Evolutionary conservation across 53 echinoderm and acorn worm genomes (phyloP).

Genomic region (Arbacia lixula): DNA sequence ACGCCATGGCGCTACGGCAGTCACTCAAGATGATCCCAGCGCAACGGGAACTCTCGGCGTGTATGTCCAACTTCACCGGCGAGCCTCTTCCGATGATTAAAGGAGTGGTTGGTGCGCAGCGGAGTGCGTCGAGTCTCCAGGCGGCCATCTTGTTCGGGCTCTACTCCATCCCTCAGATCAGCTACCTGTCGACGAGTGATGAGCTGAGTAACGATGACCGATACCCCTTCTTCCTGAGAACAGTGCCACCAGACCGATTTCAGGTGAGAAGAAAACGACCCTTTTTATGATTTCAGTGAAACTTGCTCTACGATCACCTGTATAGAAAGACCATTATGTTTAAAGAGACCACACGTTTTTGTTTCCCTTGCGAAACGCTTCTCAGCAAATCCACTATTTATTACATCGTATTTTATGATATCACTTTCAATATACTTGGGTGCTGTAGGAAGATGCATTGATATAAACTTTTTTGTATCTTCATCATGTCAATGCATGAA

Average conservation of each 20-base stretch:
- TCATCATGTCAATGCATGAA: too few species aligned
- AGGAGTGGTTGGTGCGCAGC: conserved; percentile 89
- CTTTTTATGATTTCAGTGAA: too few species aligned
- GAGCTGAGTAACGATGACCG: conserved; percentile 79
- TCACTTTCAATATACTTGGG: too few species aligned
- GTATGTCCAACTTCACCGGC: conserved; percentile 8
- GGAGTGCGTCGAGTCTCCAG: conserved; percentile 88
- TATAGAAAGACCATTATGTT: too few species aligned
- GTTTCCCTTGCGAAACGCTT: too few species aligned
- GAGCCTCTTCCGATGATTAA: conserved; percentile 47
- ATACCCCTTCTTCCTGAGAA: conserved; percentile 91
- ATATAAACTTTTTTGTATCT: too few species aligned
- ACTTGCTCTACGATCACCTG: too few species aligned
- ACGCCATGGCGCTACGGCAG: conserved; percentile 72
- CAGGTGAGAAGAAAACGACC: conserved; percentile 58
- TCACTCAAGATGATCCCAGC: conserved; percentile 89
- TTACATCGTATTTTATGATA: too few species aligned
- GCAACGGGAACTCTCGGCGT: conserved; percentile 52
- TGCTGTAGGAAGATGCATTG: too few species aligned
- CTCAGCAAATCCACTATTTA: too few species aligned
- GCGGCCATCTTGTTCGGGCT: conserved; percentile 89
- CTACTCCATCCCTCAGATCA: conserved; percentile 86
- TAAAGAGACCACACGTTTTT: too few species aligned
- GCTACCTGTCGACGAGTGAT: conserved; percentile 92
- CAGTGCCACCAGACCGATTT: conserved; percentile 87